Evolutionary conservation across 2,797 vertebrate genomes (phyloP), one percentile per base, ranked within the genome.

Genomic region (Enteromius paludinosus): DNA sequence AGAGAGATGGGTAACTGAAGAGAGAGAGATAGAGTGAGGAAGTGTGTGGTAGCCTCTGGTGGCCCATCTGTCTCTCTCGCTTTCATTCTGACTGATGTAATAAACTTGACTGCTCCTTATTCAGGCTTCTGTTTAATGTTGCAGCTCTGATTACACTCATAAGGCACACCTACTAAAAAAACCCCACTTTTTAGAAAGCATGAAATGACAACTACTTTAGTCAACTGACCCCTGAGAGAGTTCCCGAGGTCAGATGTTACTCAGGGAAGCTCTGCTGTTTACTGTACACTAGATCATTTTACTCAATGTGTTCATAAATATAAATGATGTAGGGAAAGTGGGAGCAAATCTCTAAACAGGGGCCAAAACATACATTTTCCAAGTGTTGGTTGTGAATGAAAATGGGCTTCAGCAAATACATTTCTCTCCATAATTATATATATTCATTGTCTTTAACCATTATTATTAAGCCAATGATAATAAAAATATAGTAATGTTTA

Each of bases 41-140:
- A 59, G 61, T 66, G 77, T 62, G 47, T 66, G 33, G 10, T 25
- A 61, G 83, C 70, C 79, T 43, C 83, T 84, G 65, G 82, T 84
- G 79, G 64, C 74, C 75, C 70, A 86, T 84, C 79, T 83, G 70
- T 72, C 52, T 43, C 54, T 66, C 82, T 83, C 23, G 49, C 38
- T 74, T 47, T 70, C 54, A 54, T 78, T 71, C 43, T 72, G 45
- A 65, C 70, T 81, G 79, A 78, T 83, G 66, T 75, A 84, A 78
- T 78, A 86, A 65, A 81, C 54, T 52, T 72, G 56, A 66, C 71
- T 65, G 61, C 71, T 74, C 33, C 62, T 81, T 73, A 64, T 81
- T 81, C 49, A 75, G 69, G 15, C 74, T 76, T 52, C 71, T 76
- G 74, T 84, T 86, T 78, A 78, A 56, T 59, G 68, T 71, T 84